Evolutionary conservation across 1,140 invertebrate species (phyloP).

Genomic region (Chelonus insularis): DNA sequence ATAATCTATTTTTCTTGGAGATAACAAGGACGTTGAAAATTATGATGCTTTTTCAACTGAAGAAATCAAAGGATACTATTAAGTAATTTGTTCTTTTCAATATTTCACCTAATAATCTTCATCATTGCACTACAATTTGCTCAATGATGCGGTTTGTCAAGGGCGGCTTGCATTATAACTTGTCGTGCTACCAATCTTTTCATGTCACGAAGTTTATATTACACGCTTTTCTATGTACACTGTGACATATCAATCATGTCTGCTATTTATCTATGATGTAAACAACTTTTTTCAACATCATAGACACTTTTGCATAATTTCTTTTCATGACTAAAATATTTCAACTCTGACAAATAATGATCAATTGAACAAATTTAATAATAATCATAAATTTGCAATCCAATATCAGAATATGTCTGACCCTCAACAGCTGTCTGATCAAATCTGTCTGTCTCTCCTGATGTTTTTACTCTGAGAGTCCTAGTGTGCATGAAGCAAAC

Average conservation of each 20-base stretch:
- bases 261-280: not conserved
- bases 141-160: not conserved
- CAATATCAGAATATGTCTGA: too few species aligned
- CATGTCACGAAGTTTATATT: not conserved
- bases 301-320: not conserved
- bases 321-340: too few species aligned
- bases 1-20: too few species aligned
- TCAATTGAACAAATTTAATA: too few species aligned
- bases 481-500: too few species aligned
- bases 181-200: slow-evolving; percentile 11
- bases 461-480: too few species aligned
- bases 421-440: too few species aligned
- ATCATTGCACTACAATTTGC: not conserved
- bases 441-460: too few species aligned
- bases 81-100: not conserved
- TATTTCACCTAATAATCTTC: not conserved
- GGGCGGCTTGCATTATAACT: not conserved
- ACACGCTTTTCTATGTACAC: not conserved
- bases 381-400: too few species aligned
- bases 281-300: not conserved
- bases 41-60: too few species aligned
- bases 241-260: not conserved
- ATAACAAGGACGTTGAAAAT: too few species aligned
- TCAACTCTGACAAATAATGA: too few species aligned
- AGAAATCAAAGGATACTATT: not conserved